phyloP scores from a whole-genome alignment of 2,888 invertebrate species.

The Eupithecia tripunctaria region DNA sequence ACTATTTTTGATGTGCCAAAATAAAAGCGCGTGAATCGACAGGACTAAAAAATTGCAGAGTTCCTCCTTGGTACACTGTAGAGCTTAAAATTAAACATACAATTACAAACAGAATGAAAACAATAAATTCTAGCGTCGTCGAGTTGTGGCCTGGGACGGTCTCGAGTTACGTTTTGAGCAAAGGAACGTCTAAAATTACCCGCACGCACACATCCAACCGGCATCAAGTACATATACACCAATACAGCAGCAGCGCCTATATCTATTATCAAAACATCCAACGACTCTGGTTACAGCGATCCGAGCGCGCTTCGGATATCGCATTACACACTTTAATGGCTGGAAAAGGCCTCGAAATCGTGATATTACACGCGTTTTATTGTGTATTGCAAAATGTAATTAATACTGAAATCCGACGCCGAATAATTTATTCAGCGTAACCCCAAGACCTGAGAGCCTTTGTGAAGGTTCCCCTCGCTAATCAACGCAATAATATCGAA shows the following conservation, averaged over 20 bases:
- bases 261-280: conserved; percentile 85
- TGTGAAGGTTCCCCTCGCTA: conserved; percentile 62
- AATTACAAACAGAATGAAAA: conserved; percentile 79
- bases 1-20: conserved; percentile 82
- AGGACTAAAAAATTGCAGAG: conserved; percentile 49
- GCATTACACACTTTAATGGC: conserved; percentile 84
- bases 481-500: conserved; percentile 71
- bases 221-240: conserved; percentile 66
- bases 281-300: conserved; percentile 82
- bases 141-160: conserved; percentile 81
- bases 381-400: conserved; percentile 83
- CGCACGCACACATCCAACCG: conserved; percentile 72
- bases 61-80: conserved; percentile 47
- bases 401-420: conserved; percentile 81
- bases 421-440: conserved; percentile 78
- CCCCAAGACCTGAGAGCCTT: conserved; percentile 61
- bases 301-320: conserved; percentile 84
- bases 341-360: conserved; percentile 85
- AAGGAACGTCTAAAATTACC: conserved; percentile 85
- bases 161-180: conserved; percentile 83
- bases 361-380: conserved; percentile 84
- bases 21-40: conserved; percentile 74
- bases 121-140: conserved; percentile 80
- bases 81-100: conserved; percentile 52
- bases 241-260: conserved; percentile 74